phyloP scores from a whole-genome alignment of 2,797 vertebrate genomes.

The Triplophysa bombifrons region DNA sequence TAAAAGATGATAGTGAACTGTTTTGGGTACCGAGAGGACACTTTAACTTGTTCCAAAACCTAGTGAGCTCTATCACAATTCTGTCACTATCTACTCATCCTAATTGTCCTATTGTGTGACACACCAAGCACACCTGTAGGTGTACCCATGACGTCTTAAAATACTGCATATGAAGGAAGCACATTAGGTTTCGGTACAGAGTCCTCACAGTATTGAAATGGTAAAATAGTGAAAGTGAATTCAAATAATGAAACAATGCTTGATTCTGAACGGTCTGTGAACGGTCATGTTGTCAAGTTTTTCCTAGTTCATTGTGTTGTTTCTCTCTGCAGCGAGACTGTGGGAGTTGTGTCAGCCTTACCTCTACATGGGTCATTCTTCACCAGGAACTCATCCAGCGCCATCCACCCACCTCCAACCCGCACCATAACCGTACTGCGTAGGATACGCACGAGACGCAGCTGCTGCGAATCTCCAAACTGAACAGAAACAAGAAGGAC shows the following conservation, averaged over 20 bases:
- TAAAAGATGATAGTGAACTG: conserved; percentile 35
- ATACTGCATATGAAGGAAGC: not conserved
- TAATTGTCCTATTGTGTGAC: not conserved
- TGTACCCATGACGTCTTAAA: no score
- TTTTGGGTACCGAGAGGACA: conserved; percentile 30
- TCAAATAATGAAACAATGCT: conserved; percentile 3
- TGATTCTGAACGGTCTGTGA: conserved; percentile 5
- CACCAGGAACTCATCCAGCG: conserved; percentile 95
- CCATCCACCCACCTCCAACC: conserved; percentile 99
- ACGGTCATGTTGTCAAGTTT: conserved; percentile 1
- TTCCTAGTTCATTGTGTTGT: conserved; percentile 4
- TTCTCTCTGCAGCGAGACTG: not conserved
- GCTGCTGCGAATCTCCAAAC: conserved; percentile 99
- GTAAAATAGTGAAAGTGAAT: conserved; percentile 46
- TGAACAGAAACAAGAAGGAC: conserved; percentile 58
- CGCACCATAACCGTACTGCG: conserved; percentile 98
- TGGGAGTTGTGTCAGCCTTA: conserved; percentile 68
- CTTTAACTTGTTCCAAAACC: not conserved
- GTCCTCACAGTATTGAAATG: conserved; percentile 37
- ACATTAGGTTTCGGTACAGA: not conserved
- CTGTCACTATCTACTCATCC: no score
- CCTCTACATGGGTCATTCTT: conserved; percentile 99
- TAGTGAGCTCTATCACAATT: not conserved
- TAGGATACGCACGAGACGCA: conserved; percentile 95
- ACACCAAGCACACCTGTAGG: not conserved